These are phyloP conservation scores for Sylvicapra grimmia DNA, from an alignment of 2,113 vertebrate species.

Conservation along the genomic window DNA sequence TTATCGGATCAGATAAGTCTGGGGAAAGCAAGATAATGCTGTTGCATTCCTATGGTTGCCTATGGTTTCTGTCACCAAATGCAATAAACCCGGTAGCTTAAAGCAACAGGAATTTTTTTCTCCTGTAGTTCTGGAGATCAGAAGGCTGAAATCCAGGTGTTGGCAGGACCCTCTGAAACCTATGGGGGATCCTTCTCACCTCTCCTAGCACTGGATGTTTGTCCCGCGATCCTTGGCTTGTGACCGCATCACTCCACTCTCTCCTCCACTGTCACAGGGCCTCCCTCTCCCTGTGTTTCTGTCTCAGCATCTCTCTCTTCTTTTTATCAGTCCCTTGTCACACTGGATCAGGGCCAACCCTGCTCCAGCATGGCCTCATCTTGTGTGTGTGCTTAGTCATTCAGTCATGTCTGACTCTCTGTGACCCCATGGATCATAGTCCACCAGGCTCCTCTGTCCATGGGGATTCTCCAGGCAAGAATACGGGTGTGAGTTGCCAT, in stretches of 20 bases:
- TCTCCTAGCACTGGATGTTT: too few species aligned
- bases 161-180: neutral
- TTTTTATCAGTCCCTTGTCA: neutral
- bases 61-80: neutral
- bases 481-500: neutral
- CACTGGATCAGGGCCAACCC: neutral
- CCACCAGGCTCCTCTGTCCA: neutral
- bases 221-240: neutral
- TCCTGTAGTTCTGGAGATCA: neutral
- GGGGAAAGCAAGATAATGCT: accelerated
- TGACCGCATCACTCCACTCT: accelerated
- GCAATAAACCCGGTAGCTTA: accelerated
- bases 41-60: neutral
- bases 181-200: accelerated
- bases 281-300: too few species aligned
- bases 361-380: neutral
- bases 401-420: neutral
- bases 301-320: neutral
- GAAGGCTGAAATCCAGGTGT: neutral
- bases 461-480: neutral
- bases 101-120: neutral
- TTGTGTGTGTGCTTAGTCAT: neutral
- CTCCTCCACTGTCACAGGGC: neutral
- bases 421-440: neutral
- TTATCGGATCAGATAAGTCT: accelerated